Percentiles rank a stretch among this genome's conserved stretches.
Conservation (phyloP, 1,140 invertebrate species). For the Drosophila novamexicana region DNA sequence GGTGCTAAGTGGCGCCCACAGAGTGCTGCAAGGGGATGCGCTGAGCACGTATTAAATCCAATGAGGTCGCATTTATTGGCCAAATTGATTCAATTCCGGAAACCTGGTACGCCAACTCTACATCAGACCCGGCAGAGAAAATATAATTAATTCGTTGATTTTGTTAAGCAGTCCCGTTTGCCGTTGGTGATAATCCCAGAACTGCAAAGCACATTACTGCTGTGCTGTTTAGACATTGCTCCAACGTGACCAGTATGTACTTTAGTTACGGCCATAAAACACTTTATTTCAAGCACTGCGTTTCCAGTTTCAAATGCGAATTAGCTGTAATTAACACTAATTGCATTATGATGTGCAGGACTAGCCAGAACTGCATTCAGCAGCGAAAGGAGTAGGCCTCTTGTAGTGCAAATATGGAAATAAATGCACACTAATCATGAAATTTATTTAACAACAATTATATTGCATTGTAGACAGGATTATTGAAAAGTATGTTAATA, state of each 20-base stretch:
- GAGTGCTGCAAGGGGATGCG: constrained; percentile 2
- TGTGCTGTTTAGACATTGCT: neutral
- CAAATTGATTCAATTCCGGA: constrained; percentile 64
- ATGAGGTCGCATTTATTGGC: constrained; percentile 68
- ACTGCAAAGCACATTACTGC: neutral
- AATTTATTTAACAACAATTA: neutral
- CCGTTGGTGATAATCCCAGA: constrained; percentile 24
- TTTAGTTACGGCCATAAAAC: neutral
- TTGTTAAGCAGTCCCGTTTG: constrained; percentile 34
- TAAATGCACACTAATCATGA: too few relatives aligned
- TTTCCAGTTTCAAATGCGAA: constrained; percentile 38
- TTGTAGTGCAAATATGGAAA: too few relatives aligned
- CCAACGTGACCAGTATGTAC: constrained; percentile 10
- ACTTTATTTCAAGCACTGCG: constrained; percentile 17
- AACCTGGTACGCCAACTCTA: constrained; percentile 8
- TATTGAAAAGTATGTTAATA: neutral
- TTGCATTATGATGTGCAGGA: constrained; percentile 53
- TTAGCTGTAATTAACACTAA: constrained; percentile 60
- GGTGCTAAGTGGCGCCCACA: constrained; percentile 14
- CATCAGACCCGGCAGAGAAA: constrained; percentile 15
- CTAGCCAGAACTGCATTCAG: constrained; percentile 5
- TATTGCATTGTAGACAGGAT: neutral
- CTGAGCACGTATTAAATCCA: constrained; percentile 67
- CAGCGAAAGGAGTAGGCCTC: neutral
- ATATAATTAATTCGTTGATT: constrained; percentile 32